Percentiles rank a stretch among this genome's conserved stretches.
phyloP scores from a whole-genome alignment of 2,797 vertebrate species.

The Urosaurus nigricauda region DNA sequence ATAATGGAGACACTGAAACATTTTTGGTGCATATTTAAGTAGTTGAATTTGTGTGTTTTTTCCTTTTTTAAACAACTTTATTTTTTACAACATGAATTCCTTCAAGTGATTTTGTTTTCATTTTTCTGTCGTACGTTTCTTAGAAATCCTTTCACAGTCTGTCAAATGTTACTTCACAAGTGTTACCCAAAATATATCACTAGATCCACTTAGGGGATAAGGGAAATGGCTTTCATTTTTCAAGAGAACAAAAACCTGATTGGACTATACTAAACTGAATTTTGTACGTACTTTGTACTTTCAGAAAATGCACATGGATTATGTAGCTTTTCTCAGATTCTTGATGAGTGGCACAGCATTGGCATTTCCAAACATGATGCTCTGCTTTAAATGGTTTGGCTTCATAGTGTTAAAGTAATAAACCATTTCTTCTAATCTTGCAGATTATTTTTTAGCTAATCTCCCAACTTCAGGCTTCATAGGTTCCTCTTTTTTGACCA shows the following conservation, averaged over 20 bases:
- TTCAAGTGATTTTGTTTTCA: conserved; percentile 40
- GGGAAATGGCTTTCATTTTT: conserved; percentile 59
- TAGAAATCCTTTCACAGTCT: conserved; percentile 49
- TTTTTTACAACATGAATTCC: conserved; percentile 26
- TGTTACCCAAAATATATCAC: conserved; percentile 46
- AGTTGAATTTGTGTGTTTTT: conserved; percentile 24
- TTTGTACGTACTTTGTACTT: conserved; percentile 54
- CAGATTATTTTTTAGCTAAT: conserved; percentile 45
- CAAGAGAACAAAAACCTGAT: conserved; percentile 42
- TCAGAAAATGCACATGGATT: conserved; percentile 29
- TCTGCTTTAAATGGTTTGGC: conserved; percentile 51
- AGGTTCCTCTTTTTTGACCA: conserved; percentile 38
- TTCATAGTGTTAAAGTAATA: conserved; percentile 48
- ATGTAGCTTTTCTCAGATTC: conserved; percentile 50
- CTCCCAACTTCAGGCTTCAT: conserved; percentile 40
- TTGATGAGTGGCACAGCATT: conserved; percentile 45
- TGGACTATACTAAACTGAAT: conserved; percentile 47
- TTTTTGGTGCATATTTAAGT: conserved; percentile 44
- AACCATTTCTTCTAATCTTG: conserved; percentile 22
- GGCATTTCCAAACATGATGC: conserved; percentile 37
- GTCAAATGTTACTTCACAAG: conserved; percentile 14
- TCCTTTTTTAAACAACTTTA: conserved; percentile 24
- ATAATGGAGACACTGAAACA: conserved; percentile 51
- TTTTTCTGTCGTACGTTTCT: conserved; percentile 45
- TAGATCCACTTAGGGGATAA: conserved; percentile 59